phyloP scores from a whole-genome alignment of 2,797 vertebrate genomes.

The Gymnothorax reevesii region DNA sequence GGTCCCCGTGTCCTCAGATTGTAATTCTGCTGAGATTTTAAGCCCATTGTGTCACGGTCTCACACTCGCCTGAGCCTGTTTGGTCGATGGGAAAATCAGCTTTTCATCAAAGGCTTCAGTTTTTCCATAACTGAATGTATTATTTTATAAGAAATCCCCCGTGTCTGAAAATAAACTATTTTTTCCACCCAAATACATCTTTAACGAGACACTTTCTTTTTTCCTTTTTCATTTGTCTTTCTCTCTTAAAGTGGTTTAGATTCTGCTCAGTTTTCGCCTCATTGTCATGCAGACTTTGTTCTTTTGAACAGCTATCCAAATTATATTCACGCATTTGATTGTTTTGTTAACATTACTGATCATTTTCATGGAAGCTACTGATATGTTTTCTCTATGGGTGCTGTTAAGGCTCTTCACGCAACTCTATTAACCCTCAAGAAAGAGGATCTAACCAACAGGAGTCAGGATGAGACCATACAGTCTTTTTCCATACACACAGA shows the following conservation, averaged over 20 bases:
- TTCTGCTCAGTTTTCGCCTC: constrained; percentile 26
- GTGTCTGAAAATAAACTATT: constrained; percentile 28
- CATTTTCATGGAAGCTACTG: constrained; percentile 41
- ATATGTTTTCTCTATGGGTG: constrained; percentile 40
- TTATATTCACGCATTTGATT: constrained; percentile 44
- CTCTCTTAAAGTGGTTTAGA: constrained; percentile 29
- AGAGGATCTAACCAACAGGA: neutral
- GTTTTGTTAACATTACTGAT: constrained; percentile 40
- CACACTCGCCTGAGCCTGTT: constrained; percentile 26
- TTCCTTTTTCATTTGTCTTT: neutral
- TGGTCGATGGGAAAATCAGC: constrained; percentile 41
- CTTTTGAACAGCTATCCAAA: constrained; percentile 41
- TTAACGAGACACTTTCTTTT: constrained; percentile 18
- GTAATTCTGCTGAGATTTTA: constrained; percentile 31
- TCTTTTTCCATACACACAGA: neutral
- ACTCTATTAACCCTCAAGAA: neutral
- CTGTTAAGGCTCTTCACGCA: constrained; percentile 27
- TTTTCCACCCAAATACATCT: constrained; percentile 35
- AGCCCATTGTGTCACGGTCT: constrained; percentile 33
- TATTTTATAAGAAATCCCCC: constrained; percentile 37
- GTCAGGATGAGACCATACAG: constrained; percentile 1
- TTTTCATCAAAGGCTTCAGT: constrained; percentile 41
- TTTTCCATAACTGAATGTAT: constrained; percentile 32
- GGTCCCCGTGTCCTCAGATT: constrained; percentile 25
- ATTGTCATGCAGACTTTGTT: constrained; percentile 43